Evolutionary conservation across 2,888 invertebrate genomes (phyloP).

Genomic region (Tryphoninae sp.): DNA sequence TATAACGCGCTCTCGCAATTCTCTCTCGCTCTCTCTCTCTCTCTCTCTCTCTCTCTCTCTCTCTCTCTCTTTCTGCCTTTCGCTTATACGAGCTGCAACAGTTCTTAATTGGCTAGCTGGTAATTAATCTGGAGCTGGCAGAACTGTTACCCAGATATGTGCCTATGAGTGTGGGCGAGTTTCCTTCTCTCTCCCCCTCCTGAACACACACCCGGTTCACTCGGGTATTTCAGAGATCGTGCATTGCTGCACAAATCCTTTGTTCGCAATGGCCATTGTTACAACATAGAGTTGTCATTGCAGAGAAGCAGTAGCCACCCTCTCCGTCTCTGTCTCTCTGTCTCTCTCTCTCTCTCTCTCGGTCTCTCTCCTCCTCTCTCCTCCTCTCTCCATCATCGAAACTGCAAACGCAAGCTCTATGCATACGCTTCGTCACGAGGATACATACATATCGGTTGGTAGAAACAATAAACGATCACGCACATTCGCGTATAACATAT

Average conservation of each 20-base stretch:
- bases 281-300: conserved; percentile 46
- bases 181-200: conserved; percentile 34
- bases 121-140: conserved; percentile 71
- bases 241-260: conserved; percentile 60
- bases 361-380: conserved; percentile 15
- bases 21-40: conserved; percentile 13
- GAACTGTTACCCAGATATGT: conserved; percentile 61
- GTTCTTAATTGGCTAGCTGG: conserved; percentile 71
- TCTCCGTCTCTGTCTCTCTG: not conserved
- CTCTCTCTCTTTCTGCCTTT: not conserved
- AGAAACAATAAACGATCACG: conserved; percentile 18
- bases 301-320: conserved; percentile 22
- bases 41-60: not conserved
- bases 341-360: not conserved
- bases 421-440: not conserved
- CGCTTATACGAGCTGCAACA: conserved; percentile 53
- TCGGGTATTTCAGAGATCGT: conserved; percentile 41
- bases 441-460: not conserved
- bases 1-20: conserved; percentile 43
- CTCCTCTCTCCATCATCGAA: conserved; percentile 17
- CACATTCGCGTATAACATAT: conserved; percentile 19
- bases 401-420: conserved; percentile 15
- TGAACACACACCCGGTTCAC: conserved; percentile 32
- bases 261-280: conserved; percentile 63
- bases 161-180: not conserved